Conservation (phyloP, 2,888 invertebrate genomes). For the Drosophila tanythrix region DNA sequence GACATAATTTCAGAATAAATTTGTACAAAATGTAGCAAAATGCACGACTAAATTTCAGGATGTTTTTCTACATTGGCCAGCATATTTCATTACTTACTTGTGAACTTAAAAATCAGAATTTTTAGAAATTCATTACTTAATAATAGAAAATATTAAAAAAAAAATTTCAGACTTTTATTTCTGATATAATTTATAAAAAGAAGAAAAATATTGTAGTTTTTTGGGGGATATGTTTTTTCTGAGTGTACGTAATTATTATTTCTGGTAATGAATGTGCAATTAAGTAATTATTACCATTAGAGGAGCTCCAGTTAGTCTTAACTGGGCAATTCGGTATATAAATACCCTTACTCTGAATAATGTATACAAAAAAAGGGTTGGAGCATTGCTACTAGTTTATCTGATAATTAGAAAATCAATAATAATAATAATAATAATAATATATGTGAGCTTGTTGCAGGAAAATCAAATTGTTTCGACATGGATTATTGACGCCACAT, state of each 20-base stretch:
- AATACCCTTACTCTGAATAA: neutral
- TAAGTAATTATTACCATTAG: neutral
- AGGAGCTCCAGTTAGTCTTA: neutral
- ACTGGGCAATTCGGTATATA: neutral
- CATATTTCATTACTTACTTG: neutral
- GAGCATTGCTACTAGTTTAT: neutral
- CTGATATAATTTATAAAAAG: neutral
- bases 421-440: neutral
- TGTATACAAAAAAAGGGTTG: neutral
- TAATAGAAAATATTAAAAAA: neutral
- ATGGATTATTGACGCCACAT: constrained; percentile 12
- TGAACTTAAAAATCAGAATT: neutral
- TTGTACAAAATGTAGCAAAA: neutral
- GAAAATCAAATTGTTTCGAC: constrained; percentile 3
- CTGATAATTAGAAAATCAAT: constrained; percentile 33
- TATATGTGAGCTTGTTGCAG: neutral
- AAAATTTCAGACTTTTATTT: neutral
- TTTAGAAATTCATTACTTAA: neutral
- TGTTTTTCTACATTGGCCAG: neutral
- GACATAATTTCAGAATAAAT: fast-evolving
- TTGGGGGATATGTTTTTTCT: neutral
- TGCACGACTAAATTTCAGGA: neutral
- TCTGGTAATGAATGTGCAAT: neutral
- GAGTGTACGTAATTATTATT: neutral
- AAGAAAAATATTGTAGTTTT: neutral